Evolutionary conservation across 2,888 invertebrate species (phyloP), one percentile per base, ranked within the genome.

Genomic region (Drosophila acutilabella): DNA sequence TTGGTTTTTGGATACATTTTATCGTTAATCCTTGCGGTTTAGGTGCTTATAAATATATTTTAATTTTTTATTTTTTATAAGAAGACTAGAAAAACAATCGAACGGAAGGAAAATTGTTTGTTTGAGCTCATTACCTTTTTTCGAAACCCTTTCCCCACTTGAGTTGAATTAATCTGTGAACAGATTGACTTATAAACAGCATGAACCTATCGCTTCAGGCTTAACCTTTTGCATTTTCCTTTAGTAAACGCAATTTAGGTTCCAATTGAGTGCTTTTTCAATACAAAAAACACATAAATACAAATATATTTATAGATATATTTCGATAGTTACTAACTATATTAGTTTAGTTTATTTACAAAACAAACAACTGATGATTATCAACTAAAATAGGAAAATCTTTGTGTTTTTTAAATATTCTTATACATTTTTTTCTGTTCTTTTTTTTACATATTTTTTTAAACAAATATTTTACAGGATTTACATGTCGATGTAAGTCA

Each of bases 401-500:
- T 71, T 83, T 80, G 64, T 58, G 60, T 83, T 82, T 73, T 51
- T 71, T 67, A 69, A 78, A 81, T 89, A 83, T 79, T 81, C 81
- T 89, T 88, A 90, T 86, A 88, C 36, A 71, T 84, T 89, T 87
- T 85, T 89, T 90, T 89, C 81, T 89, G 78, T 90, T 81, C 88
- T 91, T 87, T 89, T 90, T 90, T 90, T 90, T 81, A 82, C 69
- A 83, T 80, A 72, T 90, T 87, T 86, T 78, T 88, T 87, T 81
- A 80, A 84, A 78, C 79, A 85, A 91, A 91, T 91, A 90, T 91
- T 92, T 92, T 91, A 80, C 93, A 94, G 94, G 93, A 93, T 92
- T 94, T 93, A 93, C 94, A 94, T 93, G 94, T 94, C 92, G 94
- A 94, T 92, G 93, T 93, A 93, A 93, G 93, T 93, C 92, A 84